Evolutionary conservation across 2,113 vertebrate species (phyloP).

Genomic region (Ramphastos sulfuratus): DNA sequence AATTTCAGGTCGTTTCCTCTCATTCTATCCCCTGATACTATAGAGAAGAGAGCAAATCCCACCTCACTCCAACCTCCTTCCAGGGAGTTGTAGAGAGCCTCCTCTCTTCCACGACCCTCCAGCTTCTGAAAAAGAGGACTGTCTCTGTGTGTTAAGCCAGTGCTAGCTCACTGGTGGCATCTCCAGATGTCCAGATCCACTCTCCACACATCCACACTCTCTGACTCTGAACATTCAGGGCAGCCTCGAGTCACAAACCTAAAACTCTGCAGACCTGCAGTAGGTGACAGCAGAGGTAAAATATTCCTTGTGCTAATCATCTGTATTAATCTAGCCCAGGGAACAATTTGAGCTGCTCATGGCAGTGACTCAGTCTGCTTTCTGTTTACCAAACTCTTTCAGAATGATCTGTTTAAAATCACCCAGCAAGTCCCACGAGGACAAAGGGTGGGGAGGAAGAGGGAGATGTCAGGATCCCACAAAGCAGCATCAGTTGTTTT

Average conservation of each 20-base stretch:
- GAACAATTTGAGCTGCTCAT: neutral
- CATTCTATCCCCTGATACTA: no score
- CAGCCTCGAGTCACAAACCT: neutral
- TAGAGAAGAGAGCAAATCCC: no score
- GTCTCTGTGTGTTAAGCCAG: accelerated
- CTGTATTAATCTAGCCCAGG: neutral
- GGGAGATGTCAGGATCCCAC: slow-evolving; percentile 36
- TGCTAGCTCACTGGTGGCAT: neutral
- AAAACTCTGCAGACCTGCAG: neutral
- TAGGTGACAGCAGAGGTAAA: neutral
- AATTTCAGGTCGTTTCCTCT: no score
- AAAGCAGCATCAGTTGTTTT: slow-evolving; percentile 37
- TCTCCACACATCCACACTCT: neutral
- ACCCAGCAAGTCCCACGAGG: neutral
- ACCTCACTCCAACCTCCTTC: no score
- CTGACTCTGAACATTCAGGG: accelerated
- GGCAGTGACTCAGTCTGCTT: slow-evolving; percentile 24
- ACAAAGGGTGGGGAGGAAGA: slow-evolving; percentile 54
- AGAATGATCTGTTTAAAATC: slow-evolving; percentile 35
- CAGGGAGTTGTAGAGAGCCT: no score
- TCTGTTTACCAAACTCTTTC: neutral
- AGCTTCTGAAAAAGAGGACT: accelerated
- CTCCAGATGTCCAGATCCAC: accelerated
- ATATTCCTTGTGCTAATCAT: neutral
- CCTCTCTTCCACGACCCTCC: neutral